Percentiles rank a stretch among this genome's conserved stretches.
Evolutionary conservation across 2,888 invertebrate species (phyloP).

Genomic region (Brachynemurus nebulosus): DNA sequence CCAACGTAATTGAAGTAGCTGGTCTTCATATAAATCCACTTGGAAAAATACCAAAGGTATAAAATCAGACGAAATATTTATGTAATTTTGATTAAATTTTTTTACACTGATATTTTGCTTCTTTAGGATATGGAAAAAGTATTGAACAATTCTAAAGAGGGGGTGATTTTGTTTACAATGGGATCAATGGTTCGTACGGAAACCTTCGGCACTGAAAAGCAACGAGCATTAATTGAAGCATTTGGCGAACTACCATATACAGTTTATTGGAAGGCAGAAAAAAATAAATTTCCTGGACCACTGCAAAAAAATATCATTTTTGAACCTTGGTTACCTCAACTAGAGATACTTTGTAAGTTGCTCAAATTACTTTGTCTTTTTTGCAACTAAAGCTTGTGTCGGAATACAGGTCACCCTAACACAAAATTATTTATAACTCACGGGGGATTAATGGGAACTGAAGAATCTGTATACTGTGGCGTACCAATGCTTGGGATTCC

Average conservation of each 20-base stretch:
- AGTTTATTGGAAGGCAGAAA: conserved; percentile 40
- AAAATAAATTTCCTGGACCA: conserved; percentile 31
- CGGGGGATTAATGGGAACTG: no score
- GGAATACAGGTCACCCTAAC: no score
- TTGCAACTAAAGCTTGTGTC: no score
- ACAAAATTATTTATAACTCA: no score
- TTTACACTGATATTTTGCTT: no score
- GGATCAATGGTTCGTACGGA: conserved; percentile 43
- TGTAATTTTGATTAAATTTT: no score
- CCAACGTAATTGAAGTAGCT: no score
- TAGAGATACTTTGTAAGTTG: conserved; percentile 37
- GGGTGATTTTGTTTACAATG: conserved; percentile 42
- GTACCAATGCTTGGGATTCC: no score
- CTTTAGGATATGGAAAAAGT: conserved; percentile 22
- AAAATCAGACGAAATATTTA: no score
- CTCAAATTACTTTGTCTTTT: background rate
- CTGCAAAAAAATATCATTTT: conserved; percentile 37
- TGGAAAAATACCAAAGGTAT: no score
- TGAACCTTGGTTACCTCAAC: conserved; percentile 40
- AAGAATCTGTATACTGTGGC: no score
- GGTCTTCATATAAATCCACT: no score
- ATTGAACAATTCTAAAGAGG: conserved; percentile 20
- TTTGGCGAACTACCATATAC: conserved; percentile 38
- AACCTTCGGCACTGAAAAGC: conserved; percentile 34
- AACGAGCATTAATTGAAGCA: conserved; percentile 35